Base-by-base conservation (phyloP, 1,140 invertebrate species). In the Elysia chlorotica region DNA sequence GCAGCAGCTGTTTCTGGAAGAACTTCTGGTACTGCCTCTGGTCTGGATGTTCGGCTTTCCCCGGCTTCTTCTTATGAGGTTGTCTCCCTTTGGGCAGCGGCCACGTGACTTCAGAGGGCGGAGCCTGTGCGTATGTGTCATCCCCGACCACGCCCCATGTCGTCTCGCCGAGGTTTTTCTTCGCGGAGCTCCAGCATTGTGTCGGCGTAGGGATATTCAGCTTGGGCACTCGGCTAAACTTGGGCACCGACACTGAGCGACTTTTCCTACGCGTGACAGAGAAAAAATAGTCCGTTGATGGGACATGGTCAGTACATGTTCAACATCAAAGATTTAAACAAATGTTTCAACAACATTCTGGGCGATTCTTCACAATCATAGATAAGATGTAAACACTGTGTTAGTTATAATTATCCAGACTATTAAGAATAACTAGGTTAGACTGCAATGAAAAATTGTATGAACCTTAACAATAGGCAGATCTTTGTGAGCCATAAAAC, bases 161-260 rank as follows among this genome's bases (percentile, higher is more conserved):
- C 0, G 81, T 79, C 65, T 80, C 79, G 35, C 35, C 28, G 4
- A 41, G 21, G 4, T 2, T 54, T 35, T 19, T 35, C 4, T 62
- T 73, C 21, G 74, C n/a, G n/a, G n/a, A n/a, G n/a, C n/a, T 48
- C 81, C 81, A 82, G 59, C 74, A 78, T 41, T 81, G 71, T 25
- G 65, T 66, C 2, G 81, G 81, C 0, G 79, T 82, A 4, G 81
- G 81, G 21, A 82, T 63, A 48, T 75, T 65, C 28, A 82, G 37
- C 65, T 73, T 75, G 23, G 77, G 74, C 25, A 77, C 73, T 2
- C 71, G 75, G 65, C 73, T 76, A 65, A 78, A 78, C 38, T 76
- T 75, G 33, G 76, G 77, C 19, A 80, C 70, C 0, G 80, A 77
- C 6, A 78, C 76, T 38, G 75, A 76, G 53, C 71, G 73, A 10